Conservation (phyloP, 2,797 vertebrate species). For the Acrossocheilus wenchowensis region DNA sequence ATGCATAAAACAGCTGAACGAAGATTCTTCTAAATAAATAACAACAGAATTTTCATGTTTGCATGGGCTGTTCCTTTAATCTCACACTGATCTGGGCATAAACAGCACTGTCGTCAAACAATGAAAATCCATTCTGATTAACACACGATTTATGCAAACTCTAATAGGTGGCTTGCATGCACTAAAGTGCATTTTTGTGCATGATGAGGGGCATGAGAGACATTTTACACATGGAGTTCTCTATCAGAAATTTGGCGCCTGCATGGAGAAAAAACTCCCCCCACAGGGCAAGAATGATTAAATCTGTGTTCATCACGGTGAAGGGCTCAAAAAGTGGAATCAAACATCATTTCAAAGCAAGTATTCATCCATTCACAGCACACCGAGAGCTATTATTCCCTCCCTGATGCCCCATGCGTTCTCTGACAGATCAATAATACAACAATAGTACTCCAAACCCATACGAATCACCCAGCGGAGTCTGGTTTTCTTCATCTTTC, state of each 20-base stretch:
- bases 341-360: conserved; percentile 45
- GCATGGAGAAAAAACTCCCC: conserved; percentile 13
- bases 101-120: background rate
- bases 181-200: background rate
- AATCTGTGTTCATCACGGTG: conserved; percentile 25
- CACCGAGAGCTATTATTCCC: conserved; percentile 31
- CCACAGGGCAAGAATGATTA: conserved; percentile 41
- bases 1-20: background rate
- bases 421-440: conserved; percentile 55
- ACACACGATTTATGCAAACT: conserved; percentile 74
- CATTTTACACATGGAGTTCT: background rate
- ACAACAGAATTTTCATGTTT: background rate
- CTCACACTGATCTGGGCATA: background rate
- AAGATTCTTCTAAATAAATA: background rate
- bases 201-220: background rate
- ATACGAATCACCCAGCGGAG: conserved; percentile 40
- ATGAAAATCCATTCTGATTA: conserved; percentile 70
- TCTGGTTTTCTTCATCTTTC: conserved; percentile 47
- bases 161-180: conserved; percentile 61
- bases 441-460: conserved; percentile 49
- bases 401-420: conserved; percentile 26
- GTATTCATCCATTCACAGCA: conserved; percentile 44
- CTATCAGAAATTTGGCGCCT: background rate
- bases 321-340: conserved; percentile 38
- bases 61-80: background rate